Conservation (phyloP, 2,797 vertebrate genomes). For the Eulemur albifrons region DNA sequence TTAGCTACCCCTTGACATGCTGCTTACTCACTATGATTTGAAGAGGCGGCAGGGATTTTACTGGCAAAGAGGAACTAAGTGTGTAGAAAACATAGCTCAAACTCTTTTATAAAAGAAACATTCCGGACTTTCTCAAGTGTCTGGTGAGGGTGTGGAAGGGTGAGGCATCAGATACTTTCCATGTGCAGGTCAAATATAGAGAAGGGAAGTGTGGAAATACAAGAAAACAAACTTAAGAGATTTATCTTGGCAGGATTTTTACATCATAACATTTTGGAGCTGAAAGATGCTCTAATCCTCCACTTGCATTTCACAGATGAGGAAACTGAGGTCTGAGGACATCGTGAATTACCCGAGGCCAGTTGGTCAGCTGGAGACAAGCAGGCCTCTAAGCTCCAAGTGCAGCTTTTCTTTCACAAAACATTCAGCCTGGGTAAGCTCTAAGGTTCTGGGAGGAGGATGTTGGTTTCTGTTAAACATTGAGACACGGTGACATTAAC, state of each 20-base stretch:
- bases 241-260: slow-evolving; percentile 57
- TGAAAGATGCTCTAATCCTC: not conserved
- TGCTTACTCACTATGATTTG: not conserved
- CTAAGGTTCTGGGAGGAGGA: not conserved
- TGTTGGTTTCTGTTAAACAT: not conserved
- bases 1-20: not conserved
- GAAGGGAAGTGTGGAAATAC: slow-evolving; percentile 10
- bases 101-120: slow-evolving; percentile 49
- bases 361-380: not conserved
- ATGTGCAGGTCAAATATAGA: slow-evolving; percentile 29
- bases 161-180: slow-evolving; percentile 50
- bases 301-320: not conserved
- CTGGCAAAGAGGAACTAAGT: not conserved
- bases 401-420: not conserved
- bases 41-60: not conserved
- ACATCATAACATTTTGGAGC: not conserved
- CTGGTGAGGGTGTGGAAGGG: slow-evolving; percentile 60
- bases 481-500: not conserved
- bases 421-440: not conserved
- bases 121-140: slow-evolving; percentile 42
- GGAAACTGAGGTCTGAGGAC: slow-evolving; percentile 41
- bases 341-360: not conserved
- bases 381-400: not conserved
- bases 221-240: slow-evolving; percentile 35
- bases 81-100: slow-evolving; percentile 3